phyloP scores from a whole-genome alignment of 2,888 invertebrate species.

The Digitonthophagus gazella region DNA sequence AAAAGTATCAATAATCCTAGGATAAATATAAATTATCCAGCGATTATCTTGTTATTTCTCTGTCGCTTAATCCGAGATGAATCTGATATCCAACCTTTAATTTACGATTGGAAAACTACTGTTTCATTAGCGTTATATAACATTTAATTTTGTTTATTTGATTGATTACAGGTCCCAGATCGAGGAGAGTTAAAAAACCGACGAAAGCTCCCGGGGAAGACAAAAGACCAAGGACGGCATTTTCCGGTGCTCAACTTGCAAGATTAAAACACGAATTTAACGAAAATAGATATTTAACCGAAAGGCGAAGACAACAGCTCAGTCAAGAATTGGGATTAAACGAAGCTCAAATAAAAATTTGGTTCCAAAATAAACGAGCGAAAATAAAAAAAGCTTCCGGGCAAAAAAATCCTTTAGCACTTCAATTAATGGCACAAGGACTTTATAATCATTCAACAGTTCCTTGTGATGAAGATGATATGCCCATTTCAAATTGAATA shows the following conservation, averaged over 20 bases:
- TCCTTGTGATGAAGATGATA: constrained; percentile 55
- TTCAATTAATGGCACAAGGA: constrained; percentile 92
- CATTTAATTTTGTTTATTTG: background rate
- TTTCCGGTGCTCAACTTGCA: constrained; percentile 89
- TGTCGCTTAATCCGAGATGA: background rate
- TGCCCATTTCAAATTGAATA: constrained; percentile 34
- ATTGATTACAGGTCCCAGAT: constrained; percentile 31
- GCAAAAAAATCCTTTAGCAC: constrained; percentile 78
- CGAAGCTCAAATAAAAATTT: constrained; percentile 96
- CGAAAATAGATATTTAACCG: constrained; percentile 90
- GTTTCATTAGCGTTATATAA: background rate
- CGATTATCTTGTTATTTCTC: background rate
- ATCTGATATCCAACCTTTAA: background rate
- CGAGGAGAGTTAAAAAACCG: constrained; percentile 32
- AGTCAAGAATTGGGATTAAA: constrained; percentile 90
- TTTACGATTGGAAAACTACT: background rate
- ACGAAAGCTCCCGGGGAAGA: constrained; percentile 58
- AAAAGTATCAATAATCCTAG: background rate
- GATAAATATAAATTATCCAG: background rate
- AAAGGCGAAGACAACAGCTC: constrained; percentile 83
- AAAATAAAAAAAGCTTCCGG: constrained; percentile 93
- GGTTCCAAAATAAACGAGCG: constrained; percentile 96
- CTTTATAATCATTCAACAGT: constrained; percentile 83
- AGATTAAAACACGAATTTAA: constrained; percentile 91
- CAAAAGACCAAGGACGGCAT: constrained; percentile 93